Evolutionary conservation across 2,888 invertebrate genomes (phyloP).

Genomic region (Oscheius sp.): DNA sequence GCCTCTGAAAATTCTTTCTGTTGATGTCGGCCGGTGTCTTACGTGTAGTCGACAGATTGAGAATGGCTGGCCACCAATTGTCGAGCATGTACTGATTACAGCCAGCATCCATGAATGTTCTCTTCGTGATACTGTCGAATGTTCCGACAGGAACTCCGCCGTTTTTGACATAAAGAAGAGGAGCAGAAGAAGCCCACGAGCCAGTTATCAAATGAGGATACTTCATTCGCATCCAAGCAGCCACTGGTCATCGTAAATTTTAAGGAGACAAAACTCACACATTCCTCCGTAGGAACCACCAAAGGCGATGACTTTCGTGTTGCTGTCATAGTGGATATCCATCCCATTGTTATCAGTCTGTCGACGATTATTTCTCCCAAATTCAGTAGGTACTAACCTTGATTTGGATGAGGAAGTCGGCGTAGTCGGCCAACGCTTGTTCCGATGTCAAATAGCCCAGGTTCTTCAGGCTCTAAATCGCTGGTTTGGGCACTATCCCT

Average conservation of each 20-base stretch:
- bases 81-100: slow-evolving; percentile 81
- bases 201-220: slow-evolving; percentile 89
- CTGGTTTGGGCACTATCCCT: background rate
- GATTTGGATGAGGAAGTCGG: slow-evolving; percentile 82
- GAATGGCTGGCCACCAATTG: slow-evolving; percentile 84
- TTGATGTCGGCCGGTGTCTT: background rate
- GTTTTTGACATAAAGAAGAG: slow-evolving; percentile 86
- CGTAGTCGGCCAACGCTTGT: slow-evolving; percentile 93
- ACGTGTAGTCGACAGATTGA: slow-evolving; percentile 77
- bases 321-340: slow-evolving; percentile 57
- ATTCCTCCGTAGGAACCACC: slow-evolving; percentile 96
- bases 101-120: slow-evolving; percentile 53
- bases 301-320: slow-evolving; percentile 85
- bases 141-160: slow-evolving; percentile 54
- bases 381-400: background rate
- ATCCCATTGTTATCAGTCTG: slow-evolving; percentile 32
- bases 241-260: slow-evolving; percentile 75
- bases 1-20: slow-evolving; percentile 75
- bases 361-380: background rate
- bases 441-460: slow-evolving; percentile 83
- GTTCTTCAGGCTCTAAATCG: slow-evolving; percentile 43
- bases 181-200: slow-evolving; percentile 93
- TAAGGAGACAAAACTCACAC: slow-evolving; percentile 93
- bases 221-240: slow-evolving; percentile 89
- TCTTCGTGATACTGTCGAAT: slow-evolving; percentile 80